Evolutionary conservation across 2,113 vertebrate species (phyloP).

Genomic region (Plestiodon gilberti): DNA sequence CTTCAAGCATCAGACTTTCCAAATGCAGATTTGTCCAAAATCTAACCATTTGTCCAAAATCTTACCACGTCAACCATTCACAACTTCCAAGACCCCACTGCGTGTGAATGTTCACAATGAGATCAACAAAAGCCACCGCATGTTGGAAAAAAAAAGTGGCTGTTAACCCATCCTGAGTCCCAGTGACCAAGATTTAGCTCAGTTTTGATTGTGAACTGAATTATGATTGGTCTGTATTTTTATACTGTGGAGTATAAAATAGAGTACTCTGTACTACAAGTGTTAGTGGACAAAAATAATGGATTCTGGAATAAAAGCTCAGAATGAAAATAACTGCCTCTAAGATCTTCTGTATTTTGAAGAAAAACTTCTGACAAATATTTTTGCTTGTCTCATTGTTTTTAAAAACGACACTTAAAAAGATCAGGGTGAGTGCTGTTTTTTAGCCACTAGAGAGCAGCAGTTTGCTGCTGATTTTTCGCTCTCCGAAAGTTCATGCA

Average conservation of each 20-base stretch:
- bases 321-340: too few species aligned
- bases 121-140: not conserved
- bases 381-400: not conserved
- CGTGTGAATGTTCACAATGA: not conserved
- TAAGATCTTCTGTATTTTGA: too few species aligned
- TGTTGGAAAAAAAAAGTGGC: not conserved
- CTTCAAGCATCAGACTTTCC: not conserved
- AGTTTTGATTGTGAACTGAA: not conserved
- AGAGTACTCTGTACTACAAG: too few species aligned
- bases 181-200: not conserved
- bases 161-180: not conserved
- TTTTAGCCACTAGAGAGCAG: constrained; percentile 6
- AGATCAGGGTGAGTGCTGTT: not conserved
- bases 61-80: not conserved
- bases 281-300: too few species aligned
- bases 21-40: not conserved
- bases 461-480: not conserved
- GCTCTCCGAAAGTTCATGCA: accelerated
- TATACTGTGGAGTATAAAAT: too few species aligned
- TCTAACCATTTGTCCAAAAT: not conserved
- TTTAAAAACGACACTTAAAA: not conserved
- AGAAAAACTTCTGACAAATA: not conserved
- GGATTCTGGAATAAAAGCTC: too few species aligned
- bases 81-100: not conserved
- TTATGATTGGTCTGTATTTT: too few species aligned